These are phyloP conservation scores for Chalcis sispes DNA, from an alignment of 2,888 invertebrate species.

Conservation along the genomic window DNA sequence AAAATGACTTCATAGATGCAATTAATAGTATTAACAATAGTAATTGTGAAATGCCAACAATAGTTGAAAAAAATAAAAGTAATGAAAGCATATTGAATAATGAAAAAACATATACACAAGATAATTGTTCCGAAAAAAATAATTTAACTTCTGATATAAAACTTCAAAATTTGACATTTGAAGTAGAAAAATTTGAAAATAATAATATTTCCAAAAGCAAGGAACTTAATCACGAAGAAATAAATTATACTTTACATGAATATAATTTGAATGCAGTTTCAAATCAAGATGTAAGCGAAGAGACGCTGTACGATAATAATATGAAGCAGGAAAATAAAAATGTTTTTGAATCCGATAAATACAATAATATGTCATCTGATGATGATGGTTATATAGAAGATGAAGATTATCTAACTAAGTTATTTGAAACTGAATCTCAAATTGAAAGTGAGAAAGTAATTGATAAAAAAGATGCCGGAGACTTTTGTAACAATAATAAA, in stretches of 20 bases:
- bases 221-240: background rate
- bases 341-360: background rate
- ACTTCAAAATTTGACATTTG: background rate
- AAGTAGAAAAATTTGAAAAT: background rate
- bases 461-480: conserved; percentile 14
- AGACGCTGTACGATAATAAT: conserved; percentile 13
- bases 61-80: background rate
- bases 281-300: background rate
- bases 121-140: background rate
- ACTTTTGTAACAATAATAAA: conserved; percentile 20
- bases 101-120: background rate
- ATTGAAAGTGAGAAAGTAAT: conserved; percentile 9
- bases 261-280: background rate
- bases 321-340: background rate
- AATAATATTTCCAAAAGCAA: background rate
- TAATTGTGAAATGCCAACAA: background rate
- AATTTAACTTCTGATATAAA: background rate
- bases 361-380: conserved; percentile 9
- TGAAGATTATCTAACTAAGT: background rate
- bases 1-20: background rate
- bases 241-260: background rate
- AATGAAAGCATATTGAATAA: background rate
- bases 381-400: background rate
- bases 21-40: background rate
- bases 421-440: background rate